phyloP scores from a whole-genome alignment of 2,888 invertebrate genomes.

The Caenorhabditis sulstoni region DNA sequence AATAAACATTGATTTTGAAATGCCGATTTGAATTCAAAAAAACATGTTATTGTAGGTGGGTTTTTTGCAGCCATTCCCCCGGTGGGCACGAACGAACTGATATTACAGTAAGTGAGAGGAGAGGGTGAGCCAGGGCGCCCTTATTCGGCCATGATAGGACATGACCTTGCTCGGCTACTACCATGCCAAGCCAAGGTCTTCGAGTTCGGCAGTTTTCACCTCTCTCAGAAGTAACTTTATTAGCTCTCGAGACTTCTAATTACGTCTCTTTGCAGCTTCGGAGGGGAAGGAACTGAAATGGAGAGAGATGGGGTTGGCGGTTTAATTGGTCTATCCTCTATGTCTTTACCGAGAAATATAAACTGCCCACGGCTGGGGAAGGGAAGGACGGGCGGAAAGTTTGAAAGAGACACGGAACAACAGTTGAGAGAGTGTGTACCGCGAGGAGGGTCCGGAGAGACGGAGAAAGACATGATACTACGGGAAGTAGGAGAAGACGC shows the following conservation, averaged over 20 bases:
- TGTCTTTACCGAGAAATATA: constrained; percentile 20
- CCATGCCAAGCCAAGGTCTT: no score
- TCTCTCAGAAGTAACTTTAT: no score
- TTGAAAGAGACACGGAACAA: constrained; percentile 8
- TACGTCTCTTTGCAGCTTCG: no score
- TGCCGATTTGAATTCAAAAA: constrained; percentile 10
- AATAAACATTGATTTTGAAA: constrained; percentile 31
- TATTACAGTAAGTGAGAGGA: constrained; percentile 3
- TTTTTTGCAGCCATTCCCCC: constrained; percentile 16
- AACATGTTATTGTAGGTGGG: constrained; percentile 30
- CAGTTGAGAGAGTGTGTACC: constrained; percentile 27
- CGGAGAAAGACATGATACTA: constrained; percentile 16
- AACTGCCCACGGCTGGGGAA: constrained; percentile 4
- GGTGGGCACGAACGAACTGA: no score
- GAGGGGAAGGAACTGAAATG: no score
- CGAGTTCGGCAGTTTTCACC: no score
- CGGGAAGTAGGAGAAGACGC: neutral
- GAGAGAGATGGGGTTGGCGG: no score
- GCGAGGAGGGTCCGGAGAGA: constrained; percentile 21
- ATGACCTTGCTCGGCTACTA: no score
- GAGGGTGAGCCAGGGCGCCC: no score
- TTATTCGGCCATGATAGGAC: no score
- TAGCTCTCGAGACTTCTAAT: no score
- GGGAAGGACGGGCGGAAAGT: constrained; percentile 13
- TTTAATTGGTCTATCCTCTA: neutral